Evolutionary conservation across 53 echinoderm and acorn worm genomes (phyloP), one percentile per base, ranked within the genome.

Genomic region (Temnopleurus reevesii): DNA sequence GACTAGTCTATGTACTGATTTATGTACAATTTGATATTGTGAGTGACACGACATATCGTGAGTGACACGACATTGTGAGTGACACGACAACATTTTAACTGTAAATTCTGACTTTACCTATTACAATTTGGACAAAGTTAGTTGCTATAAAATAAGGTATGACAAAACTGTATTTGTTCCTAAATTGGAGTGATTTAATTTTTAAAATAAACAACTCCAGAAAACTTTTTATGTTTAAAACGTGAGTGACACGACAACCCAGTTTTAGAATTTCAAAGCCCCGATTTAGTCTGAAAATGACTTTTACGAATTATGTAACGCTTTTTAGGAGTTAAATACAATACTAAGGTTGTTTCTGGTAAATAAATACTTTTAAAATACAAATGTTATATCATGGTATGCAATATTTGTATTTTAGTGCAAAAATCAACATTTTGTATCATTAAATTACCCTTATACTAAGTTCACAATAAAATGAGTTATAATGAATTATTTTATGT

Each of bases 241-340:
- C 44, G 53, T 81, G 81, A 81, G 81, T 81, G 81, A 81, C 81
- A 81, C 51, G 53, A 81, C 81, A 49, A 47, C 44, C 81, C 45
- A 18, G 45, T 81, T 81, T 81, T 46, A 77, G 25, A 80, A 80
- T 18, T 80, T 4, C 44, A 41, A 80, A 44, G 46, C 12, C 19
- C 81, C 44, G 12, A 15, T 81, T 81, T 81, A 47, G 45, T 81
- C 47, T 2, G 23, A 81, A 81, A 45, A 47, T 47, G 36, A 77
- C 43, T 77, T 77, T 17, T 35, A 10, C 30, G 36, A 77, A 77
- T 59, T n/a, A 21, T 49, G 0, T 81, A 15, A 47, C 47, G 81
- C 81, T 81, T 24, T 77, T 77, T n/a, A 77, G 77, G 43, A 38
- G 77, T 77, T 77, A 38, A 35, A 77, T 35, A 77, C 77, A 77